Evolutionary conservation across 2,888 invertebrate species (phyloP).

Genomic region (Cataglyphis albicans): DNA sequence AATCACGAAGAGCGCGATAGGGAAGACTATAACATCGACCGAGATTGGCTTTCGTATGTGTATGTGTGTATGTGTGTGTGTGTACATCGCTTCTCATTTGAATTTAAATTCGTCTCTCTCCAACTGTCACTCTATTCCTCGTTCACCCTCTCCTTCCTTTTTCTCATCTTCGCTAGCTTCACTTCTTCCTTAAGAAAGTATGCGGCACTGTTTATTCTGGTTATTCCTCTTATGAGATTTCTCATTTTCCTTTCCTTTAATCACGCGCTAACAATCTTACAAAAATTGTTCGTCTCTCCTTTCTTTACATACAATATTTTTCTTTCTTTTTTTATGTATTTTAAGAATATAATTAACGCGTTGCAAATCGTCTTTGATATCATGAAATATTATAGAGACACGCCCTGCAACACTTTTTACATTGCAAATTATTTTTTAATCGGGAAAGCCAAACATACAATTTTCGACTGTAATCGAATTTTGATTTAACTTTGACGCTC

Average conservation of each 20-base stretch:
- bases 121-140: conserved; percentile 33
- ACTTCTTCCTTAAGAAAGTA: conserved; percentile 12
- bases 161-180: conserved; percentile 11
- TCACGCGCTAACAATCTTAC: not conserved
- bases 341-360: not conserved
- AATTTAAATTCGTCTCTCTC: conserved; percentile 82
- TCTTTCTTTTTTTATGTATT: not conserved
- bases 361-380: conserved; percentile 29
- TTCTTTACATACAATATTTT: not conserved
- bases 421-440: conserved; percentile 4
- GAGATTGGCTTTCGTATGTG: conserved; percentile 77
- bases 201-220: conserved; percentile 2
- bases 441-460: conserved; percentile 56
- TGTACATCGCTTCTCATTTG: conserved; percentile 81
- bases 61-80: no score
- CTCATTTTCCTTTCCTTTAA: not conserved
- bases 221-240: conserved; percentile 1
- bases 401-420: conserved; percentile 1
- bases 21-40: conserved; percentile 78
- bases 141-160: conserved; percentile 15
- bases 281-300: not conserved
- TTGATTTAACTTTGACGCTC: not conserved
- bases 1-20: conserved; percentile 61
- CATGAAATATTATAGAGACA: not conserved
- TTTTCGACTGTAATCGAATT: conserved; percentile 34